Percentiles rank a stretch among this genome's conserved stretches.
Conservation (phyloP, 2,113 vertebrate genomes). For the Origma solitaria region DNA sequence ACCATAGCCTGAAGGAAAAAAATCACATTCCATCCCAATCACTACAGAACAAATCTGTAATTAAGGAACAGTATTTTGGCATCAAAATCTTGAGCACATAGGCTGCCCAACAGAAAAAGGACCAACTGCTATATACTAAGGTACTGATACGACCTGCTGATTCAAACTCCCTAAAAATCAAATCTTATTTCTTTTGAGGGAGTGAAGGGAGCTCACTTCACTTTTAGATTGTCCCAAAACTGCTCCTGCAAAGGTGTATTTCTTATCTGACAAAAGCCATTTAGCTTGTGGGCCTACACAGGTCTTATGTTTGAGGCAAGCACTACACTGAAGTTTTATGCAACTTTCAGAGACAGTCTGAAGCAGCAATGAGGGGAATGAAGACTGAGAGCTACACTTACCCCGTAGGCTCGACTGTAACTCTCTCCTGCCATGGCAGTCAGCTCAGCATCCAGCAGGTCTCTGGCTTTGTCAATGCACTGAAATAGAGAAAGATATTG, state of each 20-base stretch:
- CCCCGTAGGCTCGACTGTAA: constrained; percentile 97
- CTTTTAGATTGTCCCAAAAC: background rate
- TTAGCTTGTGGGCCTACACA: background rate
- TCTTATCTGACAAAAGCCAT: background rate
- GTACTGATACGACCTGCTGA: background rate
- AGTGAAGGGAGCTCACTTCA: background rate
- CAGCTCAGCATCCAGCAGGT: constrained; percentile 93
- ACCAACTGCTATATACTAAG: background rate
- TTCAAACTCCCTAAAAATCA: background rate
- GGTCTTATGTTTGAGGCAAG: background rate
- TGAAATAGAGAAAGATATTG: constrained; percentile 40
- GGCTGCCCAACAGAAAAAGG: background rate
- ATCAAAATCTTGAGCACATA: background rate
- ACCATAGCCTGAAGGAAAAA: constrained; percentile 89
- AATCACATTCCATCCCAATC: constrained; percentile 68
- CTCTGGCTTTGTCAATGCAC: constrained; percentile 99
- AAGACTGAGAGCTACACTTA: constrained; percentile 53
- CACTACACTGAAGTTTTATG: background rate
- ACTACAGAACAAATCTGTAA: background rate
- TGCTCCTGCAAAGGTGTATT: background rate
- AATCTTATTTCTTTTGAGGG: background rate
- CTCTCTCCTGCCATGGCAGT: constrained; percentile 99
- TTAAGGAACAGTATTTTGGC: background rate
- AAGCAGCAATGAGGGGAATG: background rate
- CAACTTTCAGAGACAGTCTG: background rate